Conservation (phyloP, 1,140 invertebrate genomes). For the Apis cerana region DNA sequence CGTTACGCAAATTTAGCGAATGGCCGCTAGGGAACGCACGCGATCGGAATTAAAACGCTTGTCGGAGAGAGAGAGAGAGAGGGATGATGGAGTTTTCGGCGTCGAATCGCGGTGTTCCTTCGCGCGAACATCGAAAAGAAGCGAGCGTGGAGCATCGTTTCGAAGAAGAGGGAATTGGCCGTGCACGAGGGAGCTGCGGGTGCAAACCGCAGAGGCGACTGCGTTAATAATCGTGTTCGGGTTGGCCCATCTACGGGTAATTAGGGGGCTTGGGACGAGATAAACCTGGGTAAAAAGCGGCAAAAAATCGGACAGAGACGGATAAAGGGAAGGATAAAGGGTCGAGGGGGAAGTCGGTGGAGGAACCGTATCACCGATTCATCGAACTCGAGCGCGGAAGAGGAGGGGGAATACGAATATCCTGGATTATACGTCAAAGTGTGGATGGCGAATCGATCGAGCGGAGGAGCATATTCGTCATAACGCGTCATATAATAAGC, state of each 20-base stretch:
- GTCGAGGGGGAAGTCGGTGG: not conserved
- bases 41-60: conserved; percentile 65
- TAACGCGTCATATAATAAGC: not conserved
- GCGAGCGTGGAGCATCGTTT: not conserved
- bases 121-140: too few relatives aligned
- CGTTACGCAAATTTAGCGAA: too few relatives aligned
- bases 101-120: not conserved
- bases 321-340: conserved; percentile 25
- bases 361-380: conserved; percentile 24
- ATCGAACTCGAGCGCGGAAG: not conserved
- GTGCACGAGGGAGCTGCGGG: not conserved
- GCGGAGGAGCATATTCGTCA: not conserved
- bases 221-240: conserved; percentile 24
- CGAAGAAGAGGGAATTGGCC: not conserved
- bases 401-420: not conserved
- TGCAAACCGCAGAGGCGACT: conserved; percentile 20
- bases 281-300: conserved; percentile 18
- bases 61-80: conserved; percentile 25
- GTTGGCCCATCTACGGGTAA: not conserved
- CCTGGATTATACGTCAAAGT: not conserved
- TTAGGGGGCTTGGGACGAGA: conserved; percentile 12
- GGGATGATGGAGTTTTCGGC: not conserved
- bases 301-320: conserved; percentile 26
- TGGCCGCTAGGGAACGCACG: too few relatives aligned
- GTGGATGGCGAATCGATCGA: too few relatives aligned